A percentile compares a stretch with the other conserved stretches of the same genome.
These are phyloP conservation scores for Hemichromis elongatus DNA, from an alignment of 2,113 vertebrate species.

Conservation along the genomic window DNA sequence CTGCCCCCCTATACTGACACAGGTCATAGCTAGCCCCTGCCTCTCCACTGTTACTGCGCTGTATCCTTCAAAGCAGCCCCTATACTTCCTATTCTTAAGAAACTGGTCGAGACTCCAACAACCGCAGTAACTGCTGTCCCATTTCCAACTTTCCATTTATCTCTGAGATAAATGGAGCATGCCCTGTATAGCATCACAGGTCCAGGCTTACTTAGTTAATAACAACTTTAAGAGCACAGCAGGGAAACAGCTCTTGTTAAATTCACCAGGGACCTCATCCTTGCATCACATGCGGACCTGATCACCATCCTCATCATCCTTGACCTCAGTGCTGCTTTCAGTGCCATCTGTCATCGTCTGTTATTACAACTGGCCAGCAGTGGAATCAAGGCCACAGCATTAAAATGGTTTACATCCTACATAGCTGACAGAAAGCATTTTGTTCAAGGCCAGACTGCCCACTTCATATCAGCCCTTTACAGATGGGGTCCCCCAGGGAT, in stretches of 20 bases:
- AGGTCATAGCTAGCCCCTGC: background rate
- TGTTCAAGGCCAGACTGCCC: background rate
- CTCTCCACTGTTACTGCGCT: too few relatives aligned
- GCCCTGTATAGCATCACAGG: background rate
- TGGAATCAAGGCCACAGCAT: background rate
- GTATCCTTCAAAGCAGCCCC: too few relatives aligned
- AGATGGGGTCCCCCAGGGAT: background rate
- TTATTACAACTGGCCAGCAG: background rate
- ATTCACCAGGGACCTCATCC: background rate
- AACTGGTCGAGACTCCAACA: too few relatives aligned
- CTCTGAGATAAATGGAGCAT: background rate
- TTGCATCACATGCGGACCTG: background rate
- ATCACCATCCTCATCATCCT: too few relatives aligned
- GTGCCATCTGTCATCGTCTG: background rate
- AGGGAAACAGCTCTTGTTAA: background rate
- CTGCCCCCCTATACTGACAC: background rate
- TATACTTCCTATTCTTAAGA: too few relatives aligned
- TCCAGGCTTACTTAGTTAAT: background rate
- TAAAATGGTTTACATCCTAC: background rate
- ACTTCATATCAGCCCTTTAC: background rate
- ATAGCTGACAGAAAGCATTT: background rate
- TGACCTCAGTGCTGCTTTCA: background rate
- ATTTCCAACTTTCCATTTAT: background rate
- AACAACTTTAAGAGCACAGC: background rate
- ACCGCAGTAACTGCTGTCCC: background rate